These are phyloP conservation scores for Thryonomys swinderianus DNA, from an alignment of 2,113 vertebrate species.

Conservation along the genomic window DNA sequence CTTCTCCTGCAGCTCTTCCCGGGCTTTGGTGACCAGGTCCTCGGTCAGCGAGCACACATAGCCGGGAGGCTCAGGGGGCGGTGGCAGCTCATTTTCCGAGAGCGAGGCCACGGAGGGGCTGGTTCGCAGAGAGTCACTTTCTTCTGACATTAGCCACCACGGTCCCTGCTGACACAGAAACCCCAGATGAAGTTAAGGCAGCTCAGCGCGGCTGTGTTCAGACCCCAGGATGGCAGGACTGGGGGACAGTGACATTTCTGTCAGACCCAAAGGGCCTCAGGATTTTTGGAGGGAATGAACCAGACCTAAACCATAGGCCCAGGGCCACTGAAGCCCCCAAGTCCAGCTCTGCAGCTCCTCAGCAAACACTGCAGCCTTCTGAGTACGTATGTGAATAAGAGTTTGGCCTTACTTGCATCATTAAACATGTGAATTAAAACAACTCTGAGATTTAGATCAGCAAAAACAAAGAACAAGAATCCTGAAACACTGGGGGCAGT, in stretches of 20 bases:
- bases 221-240: neutral
- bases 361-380: neutral
- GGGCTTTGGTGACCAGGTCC: constrained; percentile 94
- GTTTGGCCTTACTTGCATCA: accelerated
- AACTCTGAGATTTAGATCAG: neutral
- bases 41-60: constrained; percentile 94
- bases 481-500: neutral
- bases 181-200: neutral
- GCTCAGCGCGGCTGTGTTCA: neutral
- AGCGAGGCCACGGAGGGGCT: constrained; percentile 87
- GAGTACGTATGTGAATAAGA: neutral
- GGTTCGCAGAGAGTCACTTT: constrained; percentile 90
- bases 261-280: neutral
- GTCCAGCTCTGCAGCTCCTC: neutral
- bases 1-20: constrained; percentile 98
- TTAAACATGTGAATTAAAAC: neutral
- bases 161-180: constrained; percentile 74
- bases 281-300: neutral
- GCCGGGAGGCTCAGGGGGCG: constrained; percentile 86
- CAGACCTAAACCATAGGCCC: neutral
- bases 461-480: neutral
- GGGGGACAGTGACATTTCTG: neutral
- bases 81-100: constrained; percentile 85
- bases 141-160: constrained; percentile 92
- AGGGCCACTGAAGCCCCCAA: neutral